phyloP scores from a whole-genome alignment of 1,140 invertebrate genomes.

The Metaphire vulgaris region DNA sequence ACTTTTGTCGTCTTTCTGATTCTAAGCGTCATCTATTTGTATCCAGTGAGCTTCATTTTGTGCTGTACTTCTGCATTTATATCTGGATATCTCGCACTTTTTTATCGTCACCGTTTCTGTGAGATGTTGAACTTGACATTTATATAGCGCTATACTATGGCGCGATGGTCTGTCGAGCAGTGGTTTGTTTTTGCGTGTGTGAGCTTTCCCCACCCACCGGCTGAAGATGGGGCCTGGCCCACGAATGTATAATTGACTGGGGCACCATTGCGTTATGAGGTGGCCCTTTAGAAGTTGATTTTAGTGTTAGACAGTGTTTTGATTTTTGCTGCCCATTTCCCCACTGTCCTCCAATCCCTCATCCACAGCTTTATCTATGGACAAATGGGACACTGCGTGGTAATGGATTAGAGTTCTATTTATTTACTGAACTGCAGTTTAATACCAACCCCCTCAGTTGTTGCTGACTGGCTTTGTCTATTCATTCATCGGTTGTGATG shows the following conservation, averaged over 20 bases:
- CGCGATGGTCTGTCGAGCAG: not conserved
- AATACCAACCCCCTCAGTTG: too few species aligned
- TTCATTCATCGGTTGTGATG: too few species aligned
- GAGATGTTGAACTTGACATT: not conserved
- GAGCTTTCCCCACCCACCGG: too few species aligned
- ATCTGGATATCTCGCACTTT: not conserved
- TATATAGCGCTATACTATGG: not conserved
- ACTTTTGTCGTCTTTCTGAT: conserved; percentile 17
- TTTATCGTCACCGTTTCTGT: not conserved
- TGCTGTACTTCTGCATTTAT: not conserved
- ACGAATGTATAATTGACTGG: too few species aligned
- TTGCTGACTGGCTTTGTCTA: too few species aligned
- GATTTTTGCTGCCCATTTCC: too few species aligned
- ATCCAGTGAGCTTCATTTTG: conserved; percentile 12
- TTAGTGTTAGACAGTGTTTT: not conserved
- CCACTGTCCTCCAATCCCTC: too few species aligned
- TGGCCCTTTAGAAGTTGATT: not conserved
- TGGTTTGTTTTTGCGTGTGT: not conserved
- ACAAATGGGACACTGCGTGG: too few species aligned
- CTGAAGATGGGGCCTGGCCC: too few species aligned
- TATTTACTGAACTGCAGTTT: too few species aligned
- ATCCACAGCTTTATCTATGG: too few species aligned
- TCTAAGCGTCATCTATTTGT: conserved; percentile 13
- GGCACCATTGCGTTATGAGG: not conserved
- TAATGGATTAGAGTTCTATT: too few species aligned